A percentile compares a stretch with the other conserved stretches of the same genome.
phyloP scores from a whole-genome alignment of 2,113 vertebrate genomes.

The Uria lomvia region DNA sequence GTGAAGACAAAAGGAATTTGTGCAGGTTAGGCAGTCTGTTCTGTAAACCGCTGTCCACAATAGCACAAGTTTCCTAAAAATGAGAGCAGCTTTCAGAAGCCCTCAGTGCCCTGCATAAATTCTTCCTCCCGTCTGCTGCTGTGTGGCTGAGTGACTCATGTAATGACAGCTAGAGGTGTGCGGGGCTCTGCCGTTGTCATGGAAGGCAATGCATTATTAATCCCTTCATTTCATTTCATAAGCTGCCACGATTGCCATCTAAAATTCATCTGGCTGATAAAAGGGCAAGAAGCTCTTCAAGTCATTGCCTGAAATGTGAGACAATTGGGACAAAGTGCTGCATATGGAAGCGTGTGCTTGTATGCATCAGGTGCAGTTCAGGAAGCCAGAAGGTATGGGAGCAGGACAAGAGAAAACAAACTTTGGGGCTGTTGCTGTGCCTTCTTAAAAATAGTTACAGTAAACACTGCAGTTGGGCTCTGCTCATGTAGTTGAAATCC shows the following conservation, averaged over 20 bases:
- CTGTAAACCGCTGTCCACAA: not conserved
- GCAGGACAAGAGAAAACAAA: not conserved
- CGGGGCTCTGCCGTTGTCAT: not conserved
- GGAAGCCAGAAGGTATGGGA: not conserved
- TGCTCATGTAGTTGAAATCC: not conserved
- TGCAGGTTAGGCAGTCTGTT: not conserved
- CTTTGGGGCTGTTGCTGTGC: not conserved
- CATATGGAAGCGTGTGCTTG: not conserved
- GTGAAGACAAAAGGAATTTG: not conserved
- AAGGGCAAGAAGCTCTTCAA: not conserved
- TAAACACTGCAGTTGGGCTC: not conserved
- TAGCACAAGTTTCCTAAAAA: not conserved
- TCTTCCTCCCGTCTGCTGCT: not conserved
- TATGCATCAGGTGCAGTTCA: not conserved
- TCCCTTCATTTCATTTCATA: not conserved
- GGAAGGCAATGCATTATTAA: constrained; percentile 37
- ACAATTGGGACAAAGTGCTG: not conserved
- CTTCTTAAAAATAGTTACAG: not conserved
- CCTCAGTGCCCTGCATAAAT: not conserved
- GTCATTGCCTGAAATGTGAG: not conserved
- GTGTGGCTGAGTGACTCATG: not conserved
- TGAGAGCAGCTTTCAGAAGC: not conserved
- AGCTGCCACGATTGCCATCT: not conserved
- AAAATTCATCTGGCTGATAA: not conserved
- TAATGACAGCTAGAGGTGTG: not conserved